Evolutionary conservation across 1,140 invertebrate genomes (phyloP).

Genomic region (Manduca sexta): DNA sequence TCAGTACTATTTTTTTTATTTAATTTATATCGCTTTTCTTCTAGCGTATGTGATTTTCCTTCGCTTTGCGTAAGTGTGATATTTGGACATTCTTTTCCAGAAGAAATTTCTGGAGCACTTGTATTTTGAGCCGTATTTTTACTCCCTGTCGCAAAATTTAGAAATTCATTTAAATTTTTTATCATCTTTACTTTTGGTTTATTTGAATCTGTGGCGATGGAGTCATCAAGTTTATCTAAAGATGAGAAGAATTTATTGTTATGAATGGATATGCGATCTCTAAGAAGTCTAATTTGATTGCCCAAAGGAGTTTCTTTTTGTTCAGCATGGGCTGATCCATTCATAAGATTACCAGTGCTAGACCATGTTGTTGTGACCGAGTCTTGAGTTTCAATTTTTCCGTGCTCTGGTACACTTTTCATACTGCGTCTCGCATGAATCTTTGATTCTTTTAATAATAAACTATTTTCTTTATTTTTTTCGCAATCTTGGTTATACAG

Average conservation of each 20-base stretch:
- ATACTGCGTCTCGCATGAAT: constrained; percentile 32
- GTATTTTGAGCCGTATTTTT: constrained; percentile 68
- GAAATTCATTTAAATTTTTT: constrained; percentile 88
- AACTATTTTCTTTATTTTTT: constrained; percentile 29
- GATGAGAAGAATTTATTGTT: constrained; percentile 73
- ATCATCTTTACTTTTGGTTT: constrained; percentile 76
- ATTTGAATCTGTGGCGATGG: constrained; percentile 26
- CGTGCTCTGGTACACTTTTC: constrained; percentile 55
- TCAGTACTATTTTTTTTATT: constrained; percentile 33
- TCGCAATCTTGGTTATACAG: constrained; percentile 32
- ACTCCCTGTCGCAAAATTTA: constrained; percentile 82
- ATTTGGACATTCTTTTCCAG: constrained; percentile 44
- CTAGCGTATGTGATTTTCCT: constrained; percentile 15
- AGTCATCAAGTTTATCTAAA: constrained; percentile 68
- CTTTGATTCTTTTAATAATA: constrained; percentile 30
- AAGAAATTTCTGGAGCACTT: constrained; percentile 38
- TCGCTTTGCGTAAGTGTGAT: constrained; percentile 53
- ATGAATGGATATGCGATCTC: constrained; percentile 65
- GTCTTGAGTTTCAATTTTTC: constrained; percentile 32
- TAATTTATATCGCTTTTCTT: constrained; percentile 19
- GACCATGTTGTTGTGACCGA: constrained; percentile 24
- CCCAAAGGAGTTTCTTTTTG: constrained; percentile 49
- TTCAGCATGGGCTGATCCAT: constrained; percentile 41
- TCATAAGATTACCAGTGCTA: constrained; percentile 50
- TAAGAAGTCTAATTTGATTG: constrained; percentile 55